Evolutionary conservation across 2,797 vertebrate genomes (phyloP).

Genomic region (Pteronotus mesoamericanus): DNA sequence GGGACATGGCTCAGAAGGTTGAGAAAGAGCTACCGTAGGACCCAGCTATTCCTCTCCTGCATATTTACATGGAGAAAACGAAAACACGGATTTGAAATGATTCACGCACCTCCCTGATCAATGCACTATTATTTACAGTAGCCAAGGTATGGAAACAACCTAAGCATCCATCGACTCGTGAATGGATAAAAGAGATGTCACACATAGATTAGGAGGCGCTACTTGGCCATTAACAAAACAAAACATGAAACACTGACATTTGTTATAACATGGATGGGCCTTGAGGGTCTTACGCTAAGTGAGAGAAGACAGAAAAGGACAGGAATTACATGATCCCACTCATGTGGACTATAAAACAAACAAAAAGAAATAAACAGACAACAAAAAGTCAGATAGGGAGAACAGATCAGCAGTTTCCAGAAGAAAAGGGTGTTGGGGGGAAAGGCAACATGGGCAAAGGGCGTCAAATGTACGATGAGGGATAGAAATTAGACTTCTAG

Average conservation of each 20-base stretch:
- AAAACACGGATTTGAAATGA: background rate
- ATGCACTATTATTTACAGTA: too few species aligned
- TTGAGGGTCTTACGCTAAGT: background rate
- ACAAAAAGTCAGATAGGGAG: background rate
- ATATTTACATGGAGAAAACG: background rate
- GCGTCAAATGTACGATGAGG: background rate
- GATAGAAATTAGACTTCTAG: background rate
- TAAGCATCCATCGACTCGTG: too few species aligned
- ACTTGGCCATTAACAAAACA: background rate
- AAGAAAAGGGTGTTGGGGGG: background rate
- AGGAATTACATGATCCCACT: background rate
- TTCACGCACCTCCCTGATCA: background rate
- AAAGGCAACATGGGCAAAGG: background rate
- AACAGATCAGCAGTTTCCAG: background rate
- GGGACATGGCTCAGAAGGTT: background rate
- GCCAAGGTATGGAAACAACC: too few species aligned
- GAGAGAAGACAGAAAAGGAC: background rate
- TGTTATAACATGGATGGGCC: background rate
- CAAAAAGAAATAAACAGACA: background rate
- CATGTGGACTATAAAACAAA: background rate
- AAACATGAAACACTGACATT: background rate
- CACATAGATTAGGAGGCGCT: background rate
- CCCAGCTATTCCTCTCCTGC: too few species aligned
- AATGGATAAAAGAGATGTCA: too few species aligned
- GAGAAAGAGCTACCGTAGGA: background rate